A percentile compares a stretch with the other conserved stretches of the same genome.
phyloP scores from a whole-genome alignment of 2,113 vertebrate species.

The Orcinus orca region DNA sequence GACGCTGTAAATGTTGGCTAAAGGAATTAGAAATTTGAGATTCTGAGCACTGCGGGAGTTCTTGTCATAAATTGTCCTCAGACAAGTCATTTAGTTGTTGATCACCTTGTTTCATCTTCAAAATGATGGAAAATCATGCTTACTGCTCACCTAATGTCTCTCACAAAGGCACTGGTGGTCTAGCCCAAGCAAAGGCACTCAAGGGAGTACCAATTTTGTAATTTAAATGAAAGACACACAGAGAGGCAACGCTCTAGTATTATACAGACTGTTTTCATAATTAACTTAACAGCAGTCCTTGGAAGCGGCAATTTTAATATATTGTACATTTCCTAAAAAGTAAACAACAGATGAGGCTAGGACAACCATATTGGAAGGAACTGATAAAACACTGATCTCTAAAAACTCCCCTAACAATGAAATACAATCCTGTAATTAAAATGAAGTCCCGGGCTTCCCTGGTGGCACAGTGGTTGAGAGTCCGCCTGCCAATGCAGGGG shows the following conservation, averaged over 20 bases:
- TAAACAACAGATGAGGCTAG: slow-evolving; percentile 5
- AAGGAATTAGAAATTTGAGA: neutral
- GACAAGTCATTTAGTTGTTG: neutral
- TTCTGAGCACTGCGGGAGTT: neutral
- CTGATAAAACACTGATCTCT: neutral
- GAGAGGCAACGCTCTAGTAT: neutral
- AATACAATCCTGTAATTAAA: slow-evolving; percentile 7
- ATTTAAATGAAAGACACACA: slow-evolving; percentile 19
- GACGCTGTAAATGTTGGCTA: neutral
- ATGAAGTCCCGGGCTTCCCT: neutral
- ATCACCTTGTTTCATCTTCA: neutral
- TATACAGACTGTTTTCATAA: slow-evolving; percentile 52
- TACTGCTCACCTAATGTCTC: neutral
- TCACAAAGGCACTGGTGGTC: neutral
- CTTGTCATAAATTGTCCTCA: neutral
- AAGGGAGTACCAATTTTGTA: neutral
- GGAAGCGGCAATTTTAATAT: slow-evolving; percentile 28
- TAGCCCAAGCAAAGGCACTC: neutral
- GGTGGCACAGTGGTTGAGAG: no score
- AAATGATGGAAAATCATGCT: neutral
- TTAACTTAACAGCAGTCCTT: slow-evolving; percentile 30
- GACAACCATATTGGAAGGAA: neutral
- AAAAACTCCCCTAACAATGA: neutral
- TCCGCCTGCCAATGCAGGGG: no score
- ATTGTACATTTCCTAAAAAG: slow-evolving; percentile 15